Evolutionary conservation across 2,888 invertebrate genomes (phyloP).

Genomic region (Xestobium rufovillosum): DNA sequence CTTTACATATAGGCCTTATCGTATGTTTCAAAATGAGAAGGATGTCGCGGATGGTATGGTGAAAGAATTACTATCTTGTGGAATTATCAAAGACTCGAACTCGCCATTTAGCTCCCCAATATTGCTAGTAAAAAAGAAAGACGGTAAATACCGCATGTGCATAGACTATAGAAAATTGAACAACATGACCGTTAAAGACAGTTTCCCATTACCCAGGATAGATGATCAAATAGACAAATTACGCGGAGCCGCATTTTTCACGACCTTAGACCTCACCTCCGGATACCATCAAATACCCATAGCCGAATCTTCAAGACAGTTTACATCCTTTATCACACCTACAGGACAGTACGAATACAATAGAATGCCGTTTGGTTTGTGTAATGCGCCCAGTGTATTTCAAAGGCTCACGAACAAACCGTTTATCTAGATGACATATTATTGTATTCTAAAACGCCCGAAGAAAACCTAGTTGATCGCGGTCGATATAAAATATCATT

Average conservation of each 20-base stretch:
- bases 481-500: too few species aligned
- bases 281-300: constrained; percentile 28
- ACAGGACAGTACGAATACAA: constrained; percentile 11
- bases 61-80: constrained; percentile 22
- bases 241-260: constrained; percentile 25
- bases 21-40: too few species aligned
- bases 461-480: constrained; percentile 20
- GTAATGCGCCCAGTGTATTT: too few species aligned
- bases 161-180: constrained; percentile 21
- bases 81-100: constrained; percentile 22
- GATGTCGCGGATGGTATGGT: too few species aligned
- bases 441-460: constrained; percentile 16
- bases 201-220: too few species aligned
- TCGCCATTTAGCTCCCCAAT: constrained; percentile 33
- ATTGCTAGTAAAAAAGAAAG: constrained; percentile 32
- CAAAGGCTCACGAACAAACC: too few species aligned
- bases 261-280: too few species aligned
- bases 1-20: too few species aligned
- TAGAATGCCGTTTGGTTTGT: constrained; percentile 7
- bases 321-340: constrained; percentile 18
- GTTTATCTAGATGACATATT: constrained; percentile 24
- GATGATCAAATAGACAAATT: too few species aligned
- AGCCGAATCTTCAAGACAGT: constrained; percentile 16
- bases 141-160: constrained; percentile 22
- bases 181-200: constrained; percentile 17